Conservation (phyloP, 2,113 vertebrate species). For the Hydrochoerus hydrochaeris region DNA sequence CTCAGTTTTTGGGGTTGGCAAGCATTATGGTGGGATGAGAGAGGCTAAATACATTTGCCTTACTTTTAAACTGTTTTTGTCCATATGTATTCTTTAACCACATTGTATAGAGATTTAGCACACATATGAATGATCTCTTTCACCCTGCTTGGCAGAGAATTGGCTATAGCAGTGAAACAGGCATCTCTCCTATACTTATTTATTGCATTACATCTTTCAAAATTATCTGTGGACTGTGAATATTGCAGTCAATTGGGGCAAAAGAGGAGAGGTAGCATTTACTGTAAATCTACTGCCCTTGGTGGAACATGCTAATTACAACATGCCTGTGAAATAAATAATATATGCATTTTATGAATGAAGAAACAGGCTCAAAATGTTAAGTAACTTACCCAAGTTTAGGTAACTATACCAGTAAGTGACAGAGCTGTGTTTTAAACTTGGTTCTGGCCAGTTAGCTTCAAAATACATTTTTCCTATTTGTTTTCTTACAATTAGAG, state of each 20-base stretch:
- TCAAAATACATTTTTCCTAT: background rate
- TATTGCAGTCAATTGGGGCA: slow-evolving; percentile 23
- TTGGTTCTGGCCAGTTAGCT: background rate
- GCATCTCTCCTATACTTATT: slow-evolving; percentile 43
- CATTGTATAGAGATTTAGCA: slow-evolving; percentile 59
- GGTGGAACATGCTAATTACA: slow-evolving; percentile 47
- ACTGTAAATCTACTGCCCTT: slow-evolving; percentile 47
- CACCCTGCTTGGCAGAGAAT: slow-evolving; percentile 52
- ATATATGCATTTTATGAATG: slow-evolving; percentile 34
- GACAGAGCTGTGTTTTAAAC: slow-evolving; percentile 25
- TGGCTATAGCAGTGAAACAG: slow-evolving; percentile 36
- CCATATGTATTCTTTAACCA: slow-evolving; percentile 66
- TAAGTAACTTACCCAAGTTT: slow-evolving; percentile 27
- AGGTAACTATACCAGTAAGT: slow-evolving; percentile 33
- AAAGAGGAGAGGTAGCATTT: slow-evolving; percentile 61
- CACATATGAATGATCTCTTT: slow-evolving; percentile 58
- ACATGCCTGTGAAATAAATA: background rate
- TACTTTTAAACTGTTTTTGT: slow-evolving; percentile 69
- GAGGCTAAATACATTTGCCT: slow-evolving; percentile 79
- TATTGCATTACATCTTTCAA: slow-evolving; percentile 51
- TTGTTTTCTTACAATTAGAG: slow-evolving; percentile 60
- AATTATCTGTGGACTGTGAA: slow-evolving; percentile 54
- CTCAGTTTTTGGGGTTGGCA: slow-evolving; percentile 68
- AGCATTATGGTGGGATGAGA: slow-evolving; percentile 74
- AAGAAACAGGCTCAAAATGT: slow-evolving; percentile 48